Evolutionary conservation across 1,140 invertebrate species (phyloP), one percentile per base, ranked within the genome.

Genomic region (Chymomyza costata): DNA sequence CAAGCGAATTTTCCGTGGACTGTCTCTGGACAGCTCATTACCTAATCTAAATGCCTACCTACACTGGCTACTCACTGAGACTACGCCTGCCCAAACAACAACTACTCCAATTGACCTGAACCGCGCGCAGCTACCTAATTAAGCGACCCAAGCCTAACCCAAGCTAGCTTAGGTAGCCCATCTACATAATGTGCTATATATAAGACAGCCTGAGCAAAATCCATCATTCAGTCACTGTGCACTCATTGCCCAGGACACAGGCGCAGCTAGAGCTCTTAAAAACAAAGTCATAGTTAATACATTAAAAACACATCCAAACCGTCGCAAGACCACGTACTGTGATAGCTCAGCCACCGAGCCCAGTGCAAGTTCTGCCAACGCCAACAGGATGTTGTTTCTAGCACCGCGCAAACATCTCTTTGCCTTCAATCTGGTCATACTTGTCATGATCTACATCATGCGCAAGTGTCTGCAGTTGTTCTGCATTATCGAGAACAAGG

Each of bases 331-430:
- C 17, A 25, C 35, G 41, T 56, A 38, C 65, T 78, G 71, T 78
- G 71, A 76, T 78, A 78, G 52, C 21, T 41, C 47, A 48, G 37
- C 37, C n/a, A n/a, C 30, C 39, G 48, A 44, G 44, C 63, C 50
- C 64, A 67, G 64, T 67, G 64, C 46, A 44, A 46, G 53, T 50
- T 25, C 21, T 25, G 21, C 21, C 3, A 25, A 25, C 21, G 21
- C 21, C 37, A 11, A 17, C 16, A 50, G 71, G 45, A 78, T 78
- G 71, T 60, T 78, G 28, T 78, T 78, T 52, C 67, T 83, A 39
- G 80, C 73, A 47, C 73, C 80, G 13, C 80, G 80, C 46, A 83
- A 76, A 49, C 73, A 83, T 74, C 45, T 83, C 43, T 70, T 67
- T 58, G 80, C 73, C 38, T 83, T 59, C 60, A 83, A 83, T 40